A percentile compares a stretch with the other conserved stretches of the same genome.
These are phyloP conservation scores for Microchirus variegatus DNA, from an alignment of 2,797 vertebrate genomes.

Conservation along the genomic window DNA sequence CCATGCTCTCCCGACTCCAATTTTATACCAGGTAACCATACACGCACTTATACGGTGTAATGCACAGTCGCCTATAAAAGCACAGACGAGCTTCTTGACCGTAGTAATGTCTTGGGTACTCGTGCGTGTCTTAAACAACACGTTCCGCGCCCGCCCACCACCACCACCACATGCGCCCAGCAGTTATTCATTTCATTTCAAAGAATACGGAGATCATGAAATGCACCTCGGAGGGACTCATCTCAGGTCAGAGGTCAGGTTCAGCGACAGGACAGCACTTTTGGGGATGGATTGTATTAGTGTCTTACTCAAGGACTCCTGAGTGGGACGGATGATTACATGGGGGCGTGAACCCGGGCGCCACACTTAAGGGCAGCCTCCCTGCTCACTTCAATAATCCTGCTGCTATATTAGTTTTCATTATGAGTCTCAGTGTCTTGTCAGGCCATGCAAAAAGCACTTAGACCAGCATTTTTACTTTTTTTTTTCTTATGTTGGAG, in stretches of 20 bases:
- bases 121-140: constrained; percentile 34
- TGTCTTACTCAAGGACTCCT: constrained; percentile 48
- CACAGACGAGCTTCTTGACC: neutral
- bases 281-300: constrained; percentile 37
- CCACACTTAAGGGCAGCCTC: constrained; percentile 52
- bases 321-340: constrained; percentile 54
- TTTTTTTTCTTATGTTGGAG: constrained; percentile 19
- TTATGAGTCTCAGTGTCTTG: constrained; percentile 41
- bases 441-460: constrained; percentile 44
- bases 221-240: constrained; percentile 36
- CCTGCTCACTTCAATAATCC: constrained; percentile 34
- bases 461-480: constrained; percentile 52
- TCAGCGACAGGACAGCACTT: constrained; percentile 51
- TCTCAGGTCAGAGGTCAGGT: constrained; percentile 57
- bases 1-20: constrained; percentile 89
- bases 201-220: constrained; percentile 59
- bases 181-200: constrained; percentile 50
- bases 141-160: constrained; percentile 27
- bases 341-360: constrained; percentile 44
- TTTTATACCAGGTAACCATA: constrained; percentile 89
- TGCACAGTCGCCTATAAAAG: neutral
- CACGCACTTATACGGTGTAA: neutral
- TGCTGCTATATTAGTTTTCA: constrained; percentile 58
- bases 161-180: constrained; percentile 47
- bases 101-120: constrained; percentile 22